Base-by-base conservation (phyloP, 2,888 invertebrate species). In the Nomada flava region DNA sequence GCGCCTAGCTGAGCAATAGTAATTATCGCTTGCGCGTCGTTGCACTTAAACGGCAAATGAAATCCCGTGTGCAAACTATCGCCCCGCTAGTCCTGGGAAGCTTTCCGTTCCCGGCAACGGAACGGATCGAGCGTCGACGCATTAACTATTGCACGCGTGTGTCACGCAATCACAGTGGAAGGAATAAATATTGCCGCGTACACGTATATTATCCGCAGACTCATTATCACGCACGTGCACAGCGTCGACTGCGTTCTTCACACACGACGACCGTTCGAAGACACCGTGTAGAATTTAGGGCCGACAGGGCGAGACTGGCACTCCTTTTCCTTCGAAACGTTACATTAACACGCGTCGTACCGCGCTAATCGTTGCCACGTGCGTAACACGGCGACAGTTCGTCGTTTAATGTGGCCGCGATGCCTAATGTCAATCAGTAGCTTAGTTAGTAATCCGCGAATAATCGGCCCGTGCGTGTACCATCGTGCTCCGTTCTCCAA, bases 381-480 rank as follows among this genome's bases (percentile, higher is more conserved):
- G 44, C 69, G 26, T n/a, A 15, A 47, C 15, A 5, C 20, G 47
- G 36, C 36, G 13, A 26, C 60, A 36, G 64, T 20, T 55, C 78
- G 71, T 55, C 65, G 79, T 53, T 62, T 18, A 15, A 11, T 67
- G 62, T 60, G 74, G 53, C 63, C 57, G 72, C 68, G 72, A 78
- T 68, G 80, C 80, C 80, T 80, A 80, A 80, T 57, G 67, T 72
- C 79, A 52, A 80, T 80, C 78, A 57, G 18, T 78, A 78, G 80
- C 57, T 80, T 68, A 26, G 26, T 26, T 26, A 74, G 67, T 23
- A 13, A 64, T 18, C 69, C 67, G 57, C 29, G 69, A 69, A 57
- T 29, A 50, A 47, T 47, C 63, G 23, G 23, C 18, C 42, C 20
- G 53, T 15, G 15, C 53, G 72, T 63, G 64, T 53, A 62, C 20